These are phyloP conservation scores for Pentamera pediparva DNA, from an alignment of 53 echinoderm and acorn worm species.

Conservation along the genomic window DNA sequence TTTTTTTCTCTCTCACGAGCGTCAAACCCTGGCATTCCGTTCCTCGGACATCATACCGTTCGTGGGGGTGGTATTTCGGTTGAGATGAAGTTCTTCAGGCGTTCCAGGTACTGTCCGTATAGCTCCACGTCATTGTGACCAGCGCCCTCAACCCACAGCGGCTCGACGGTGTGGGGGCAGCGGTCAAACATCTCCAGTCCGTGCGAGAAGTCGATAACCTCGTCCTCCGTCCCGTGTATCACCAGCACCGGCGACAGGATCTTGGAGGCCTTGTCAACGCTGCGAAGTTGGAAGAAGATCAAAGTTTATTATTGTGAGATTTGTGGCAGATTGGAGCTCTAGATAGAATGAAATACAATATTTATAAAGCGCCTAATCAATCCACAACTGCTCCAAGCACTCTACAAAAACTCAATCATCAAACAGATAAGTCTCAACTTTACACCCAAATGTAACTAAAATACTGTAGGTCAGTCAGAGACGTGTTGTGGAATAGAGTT, in stretches of 20 bases:
- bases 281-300: slow-evolving; percentile 19
- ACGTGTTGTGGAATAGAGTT: too few species aligned
- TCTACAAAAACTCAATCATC: too few species aligned
- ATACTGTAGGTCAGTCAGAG: too few species aligned
- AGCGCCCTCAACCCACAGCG: slow-evolving; percentile 98
- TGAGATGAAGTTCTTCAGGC: slow-evolving; percentile 94
- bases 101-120: slow-evolving; percentile 97
- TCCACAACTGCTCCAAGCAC: too few species aligned
- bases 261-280: slow-evolving; percentile 94
- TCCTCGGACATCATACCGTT: background rate
- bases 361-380: too few species aligned
- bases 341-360: too few species aligned
- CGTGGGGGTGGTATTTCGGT: slow-evolving; percentile 64
- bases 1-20: too few species aligned
- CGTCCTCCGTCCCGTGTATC: slow-evolving; percentile 98
- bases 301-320: too few species aligned
- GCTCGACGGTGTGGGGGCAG: slow-evolving; percentile 93
- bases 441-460: too few species aligned
- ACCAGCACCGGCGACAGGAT: slow-evolving; percentile 91
- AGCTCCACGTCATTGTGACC: slow-evolving; percentile 98
- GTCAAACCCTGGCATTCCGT: too few species aligned
- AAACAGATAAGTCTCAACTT: too few species aligned
- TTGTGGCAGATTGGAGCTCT: too few species aligned
- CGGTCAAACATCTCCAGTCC: slow-evolving; percentile 94
- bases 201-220: slow-evolving; percentile 98